Base-by-base conservation (phyloP, 2,113 vertebrate genomes). In the Aldabrachelys gigantea region DNA sequence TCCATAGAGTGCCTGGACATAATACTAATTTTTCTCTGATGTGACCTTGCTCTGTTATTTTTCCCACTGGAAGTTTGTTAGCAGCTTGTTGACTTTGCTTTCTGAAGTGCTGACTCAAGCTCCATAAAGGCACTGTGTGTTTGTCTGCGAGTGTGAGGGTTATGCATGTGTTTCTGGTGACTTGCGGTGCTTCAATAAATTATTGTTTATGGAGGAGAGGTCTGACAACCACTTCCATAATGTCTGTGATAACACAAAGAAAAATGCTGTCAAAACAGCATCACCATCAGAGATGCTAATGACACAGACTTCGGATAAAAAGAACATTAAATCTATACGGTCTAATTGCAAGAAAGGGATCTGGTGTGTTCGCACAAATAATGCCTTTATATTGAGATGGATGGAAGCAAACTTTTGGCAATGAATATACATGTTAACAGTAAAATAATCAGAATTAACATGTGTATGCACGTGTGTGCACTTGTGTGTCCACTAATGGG, bases 211-310 rank as follows among this genome's bases (percentile, higher is more conserved):
- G 84, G 82, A 65, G 35, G 65, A 89, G 94, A 83, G 54, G 52
- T 82, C 86, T 97, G 97, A 94, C 95, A 96, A 88, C 79, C 89
- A 94, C 89, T 94, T 97, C 72, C 94, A 94, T 13, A 24, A n/a
- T 62, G 90, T 88, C 85, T 88, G 80, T 57, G 49, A 41, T 80
- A 88, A 87, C 83, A 93, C 95, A 96, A 94, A 96, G 84, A 49
- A 93, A 85, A 95, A 50, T 93, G 96, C 89, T 97, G 94, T 93
- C 89, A 91, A 82, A 88, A 80, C 89, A 92, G 88, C 93, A 86
- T 1, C 19, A 38, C 59, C 52, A 0, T 4, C 35, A 69, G 87
- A 80, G 92, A 84, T 93, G 83, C 65, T 91, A 44, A 50, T 90
- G 89, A 29, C 93, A 59, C 14, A 78, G 76, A 86, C 90, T 86